Conservation (phyloP, 2,888 invertebrate species). For the Bursaphelenchus okinawaensis region DNA sequence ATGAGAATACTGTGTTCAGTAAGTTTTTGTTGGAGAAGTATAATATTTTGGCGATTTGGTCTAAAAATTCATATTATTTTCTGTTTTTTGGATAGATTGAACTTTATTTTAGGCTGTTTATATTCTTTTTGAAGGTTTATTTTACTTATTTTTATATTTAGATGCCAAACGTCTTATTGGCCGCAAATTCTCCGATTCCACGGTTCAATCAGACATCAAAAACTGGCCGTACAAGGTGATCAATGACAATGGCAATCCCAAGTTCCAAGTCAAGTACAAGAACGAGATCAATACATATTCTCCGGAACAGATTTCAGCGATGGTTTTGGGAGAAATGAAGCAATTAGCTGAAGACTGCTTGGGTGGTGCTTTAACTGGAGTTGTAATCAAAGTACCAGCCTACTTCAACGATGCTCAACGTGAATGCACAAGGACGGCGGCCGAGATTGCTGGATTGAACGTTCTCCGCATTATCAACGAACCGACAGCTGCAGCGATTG, state of each 20-base stretch:
- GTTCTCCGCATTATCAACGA: conserved; percentile 57
- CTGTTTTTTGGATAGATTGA: too few species aligned
- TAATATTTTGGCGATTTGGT: not conserved
- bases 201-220: conserved; percentile 74
- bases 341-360: conserved; percentile 43
- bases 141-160: conserved; percentile 60
- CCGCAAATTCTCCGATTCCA: conserved; percentile 68
- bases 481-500: conserved; percentile 30
- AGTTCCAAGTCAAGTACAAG: conserved; percentile 72
- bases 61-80: not conserved
- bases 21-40: too few species aligned
- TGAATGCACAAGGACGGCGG: conserved; percentile 65
- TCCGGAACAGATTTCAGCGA: conserved; percentile 51
- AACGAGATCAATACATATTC: conserved; percentile 71
- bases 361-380: conserved; percentile 62
- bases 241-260: conserved; percentile 56
- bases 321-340: conserved; percentile 59
- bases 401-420: conserved; percentile 70
- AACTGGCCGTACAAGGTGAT: conserved; percentile 72
- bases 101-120: conserved; percentile 23
- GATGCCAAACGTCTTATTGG: conserved; percentile 61
- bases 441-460: conserved; percentile 60
- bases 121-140: too few species aligned
- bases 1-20: conserved; percentile 62
- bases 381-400: conserved; percentile 82